phyloP scores from a whole-genome alignment of 2,797 vertebrate genomes.

The Melanotaenia maccullochi region DNA sequence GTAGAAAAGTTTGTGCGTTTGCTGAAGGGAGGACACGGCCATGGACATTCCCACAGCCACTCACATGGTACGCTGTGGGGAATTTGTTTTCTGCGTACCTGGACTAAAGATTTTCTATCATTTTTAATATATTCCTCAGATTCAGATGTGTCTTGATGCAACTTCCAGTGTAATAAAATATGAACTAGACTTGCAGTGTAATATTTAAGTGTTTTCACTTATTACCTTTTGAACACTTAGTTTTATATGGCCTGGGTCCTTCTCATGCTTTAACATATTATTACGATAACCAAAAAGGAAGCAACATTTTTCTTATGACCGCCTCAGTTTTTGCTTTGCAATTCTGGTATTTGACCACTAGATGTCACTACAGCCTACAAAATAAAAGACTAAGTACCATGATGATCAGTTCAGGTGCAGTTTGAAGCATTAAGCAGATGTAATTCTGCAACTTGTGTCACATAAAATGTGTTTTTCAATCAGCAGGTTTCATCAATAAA shows the following conservation, averaged over 20 bases:
- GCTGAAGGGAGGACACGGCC: slow-evolving; percentile 87
- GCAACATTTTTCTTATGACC: not conserved
- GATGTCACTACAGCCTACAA: not conserved
- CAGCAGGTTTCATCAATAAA: not conserved
- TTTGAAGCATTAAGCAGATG: too few species aligned
- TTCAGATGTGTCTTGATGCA: not conserved
- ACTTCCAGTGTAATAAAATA: not conserved
- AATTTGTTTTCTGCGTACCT: fast-evolving
- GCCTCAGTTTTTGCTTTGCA: not conserved
- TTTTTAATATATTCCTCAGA: not conserved
- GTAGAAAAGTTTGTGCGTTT: slow-evolving; percentile 94
- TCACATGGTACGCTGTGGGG: slow-evolving; percentile 49
- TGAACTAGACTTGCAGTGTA: too few species aligned
- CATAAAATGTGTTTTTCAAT: not conserved
- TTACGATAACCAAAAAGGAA: not conserved
- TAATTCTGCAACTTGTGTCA: too few species aligned
- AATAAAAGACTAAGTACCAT: too few species aligned
- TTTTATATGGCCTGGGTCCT: too few species aligned
- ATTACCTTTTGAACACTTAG: too few species aligned
- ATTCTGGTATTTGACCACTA: not conserved
- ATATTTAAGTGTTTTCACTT: too few species aligned
- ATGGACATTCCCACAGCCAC: slow-evolving; percentile 79
- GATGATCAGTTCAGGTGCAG: too few species aligned
- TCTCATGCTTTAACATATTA: not conserved
- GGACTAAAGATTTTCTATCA: not conserved